Conservation (phyloP, 2,113 vertebrate species). For the Ctenodactylus gundi region DNA sequence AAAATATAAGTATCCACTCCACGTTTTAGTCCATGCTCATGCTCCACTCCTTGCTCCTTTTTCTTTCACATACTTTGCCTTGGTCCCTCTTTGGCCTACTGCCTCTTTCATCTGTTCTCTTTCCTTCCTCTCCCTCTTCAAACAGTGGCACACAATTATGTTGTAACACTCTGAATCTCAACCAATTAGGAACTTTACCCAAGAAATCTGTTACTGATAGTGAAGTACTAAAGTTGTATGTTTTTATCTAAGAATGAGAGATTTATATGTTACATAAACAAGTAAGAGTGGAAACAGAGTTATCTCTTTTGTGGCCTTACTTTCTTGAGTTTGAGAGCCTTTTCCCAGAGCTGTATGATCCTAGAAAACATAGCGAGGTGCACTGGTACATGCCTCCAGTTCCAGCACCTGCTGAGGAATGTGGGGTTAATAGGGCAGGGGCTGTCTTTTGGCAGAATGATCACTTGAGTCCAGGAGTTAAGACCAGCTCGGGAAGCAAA, state of each 20-base stretch:
- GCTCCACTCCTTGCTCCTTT: not conserved
- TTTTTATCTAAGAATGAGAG: not conserved
- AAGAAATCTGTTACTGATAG: slow-evolving; percentile 52
- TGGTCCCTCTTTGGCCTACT: slow-evolving; percentile 3
- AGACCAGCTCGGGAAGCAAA: not conserved
- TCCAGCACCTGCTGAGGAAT: not conserved
- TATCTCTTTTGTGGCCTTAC: not conserved
- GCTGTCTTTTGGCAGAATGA: not conserved
- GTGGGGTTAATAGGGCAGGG: too few relatives aligned
- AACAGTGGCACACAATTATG: slow-evolving; percentile 5
- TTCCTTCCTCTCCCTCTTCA: slow-evolving; percentile 27
- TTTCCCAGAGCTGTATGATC: not conserved
- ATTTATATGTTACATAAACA: not conserved
- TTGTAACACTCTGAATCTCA: slow-evolving; percentile 30
- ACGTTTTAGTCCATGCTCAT: not conserved
- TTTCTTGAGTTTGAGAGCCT: not conserved
- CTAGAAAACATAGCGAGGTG: not conserved
- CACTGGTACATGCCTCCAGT: not conserved
- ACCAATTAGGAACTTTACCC: slow-evolving; percentile 36
- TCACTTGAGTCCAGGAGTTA: not conserved
- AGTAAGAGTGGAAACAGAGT: not conserved
- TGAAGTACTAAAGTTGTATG: not conserved
- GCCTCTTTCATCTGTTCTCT: slow-evolving; percentile 1
- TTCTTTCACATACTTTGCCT: not conserved
- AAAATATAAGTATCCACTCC: not conserved